Conservation (phyloP, 2,113 vertebrate species). For the Pangasianodon gigas region DNA sequence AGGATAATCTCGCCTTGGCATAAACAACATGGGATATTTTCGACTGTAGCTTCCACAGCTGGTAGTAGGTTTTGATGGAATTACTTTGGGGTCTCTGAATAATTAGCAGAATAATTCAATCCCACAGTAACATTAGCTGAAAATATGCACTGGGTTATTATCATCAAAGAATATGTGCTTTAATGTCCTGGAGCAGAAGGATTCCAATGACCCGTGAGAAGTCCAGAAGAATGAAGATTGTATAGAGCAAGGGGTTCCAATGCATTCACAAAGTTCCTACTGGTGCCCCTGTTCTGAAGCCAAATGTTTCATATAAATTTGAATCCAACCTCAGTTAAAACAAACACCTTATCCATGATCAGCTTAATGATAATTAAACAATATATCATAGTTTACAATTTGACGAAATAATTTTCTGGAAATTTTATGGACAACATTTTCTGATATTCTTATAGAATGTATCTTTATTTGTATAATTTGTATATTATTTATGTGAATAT, state of each 20-base stretch:
- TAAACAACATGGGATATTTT: constrained; percentile 46
- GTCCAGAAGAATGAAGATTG: neutral
- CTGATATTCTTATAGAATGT: neutral
- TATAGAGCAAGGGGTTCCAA: neutral
- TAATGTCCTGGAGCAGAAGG: neutral
- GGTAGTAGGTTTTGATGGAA: neutral
- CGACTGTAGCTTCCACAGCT: constrained; percentile 26
- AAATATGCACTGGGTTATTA: neutral
- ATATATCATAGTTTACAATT: neutral
- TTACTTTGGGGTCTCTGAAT: neutral
- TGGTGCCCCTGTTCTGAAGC: neutral
- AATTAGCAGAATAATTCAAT: neutral
- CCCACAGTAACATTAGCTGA: neutral
- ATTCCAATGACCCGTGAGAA: neutral
- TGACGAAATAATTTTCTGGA: neutral
- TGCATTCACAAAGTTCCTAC: neutral
- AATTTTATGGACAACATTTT: neutral
- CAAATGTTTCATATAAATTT: neutral
- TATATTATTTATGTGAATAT: neutral
- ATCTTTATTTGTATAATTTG: neutral
- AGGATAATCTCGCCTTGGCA: constrained; percentile 46
- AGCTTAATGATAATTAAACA: neutral
- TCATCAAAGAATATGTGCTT: neutral
- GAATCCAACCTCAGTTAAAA: neutral
- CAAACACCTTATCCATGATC: neutral